Base-by-base conservation (phyloP, 2,797 vertebrate genomes). In the Pipistrellus pipistrellus region DNA sequence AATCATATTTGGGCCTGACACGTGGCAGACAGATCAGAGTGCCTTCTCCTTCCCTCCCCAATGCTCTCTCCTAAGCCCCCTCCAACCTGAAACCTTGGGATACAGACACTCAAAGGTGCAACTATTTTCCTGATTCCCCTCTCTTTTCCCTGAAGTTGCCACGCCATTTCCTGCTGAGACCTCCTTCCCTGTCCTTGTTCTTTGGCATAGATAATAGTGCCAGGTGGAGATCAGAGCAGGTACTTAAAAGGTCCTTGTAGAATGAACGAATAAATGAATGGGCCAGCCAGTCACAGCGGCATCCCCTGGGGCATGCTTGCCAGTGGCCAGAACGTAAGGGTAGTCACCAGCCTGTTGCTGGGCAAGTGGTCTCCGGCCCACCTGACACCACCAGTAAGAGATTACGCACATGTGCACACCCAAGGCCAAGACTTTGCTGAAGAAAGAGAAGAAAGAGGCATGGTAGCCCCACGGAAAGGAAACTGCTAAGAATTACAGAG, bases 261-360 rank as follows among this genome's bases (percentile, higher is more conserved):
- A 44, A 8, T 8, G 18, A 71, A 35, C 23, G 32, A 53, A 13
- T 3, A 48, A 71, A 46, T 0, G 11, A 20, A 51, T 2, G 27
- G 8, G 44, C 0, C 4, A 46, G 5, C n/a, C 30, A n/a, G n/a
- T 25, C 59, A 9, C 5, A 30, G 81, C 80, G 72, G n/a, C 2
- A 0, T 68, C 23, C 53, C 48, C 6, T 2, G 9, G 13, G 41
- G 35, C 3, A 2, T 7, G 21, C 57, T 23, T 1, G 0, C 48
- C 51, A 25, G 66, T 9, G 41, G 64, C 64, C 75, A n/a, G 6
- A 25, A 1, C 21, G 44, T 53, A 59, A 72, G 25, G 7, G 32
- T 2, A 25, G 69, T 48, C 75, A 75, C 35, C 13, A 15, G 35
- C 69, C 59, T 25, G 10, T 32, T 4, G 9, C 0, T 30, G 68